Conservation (phyloP, 2,888 invertebrate genomes). For the Drosophila putrida region DNA sequence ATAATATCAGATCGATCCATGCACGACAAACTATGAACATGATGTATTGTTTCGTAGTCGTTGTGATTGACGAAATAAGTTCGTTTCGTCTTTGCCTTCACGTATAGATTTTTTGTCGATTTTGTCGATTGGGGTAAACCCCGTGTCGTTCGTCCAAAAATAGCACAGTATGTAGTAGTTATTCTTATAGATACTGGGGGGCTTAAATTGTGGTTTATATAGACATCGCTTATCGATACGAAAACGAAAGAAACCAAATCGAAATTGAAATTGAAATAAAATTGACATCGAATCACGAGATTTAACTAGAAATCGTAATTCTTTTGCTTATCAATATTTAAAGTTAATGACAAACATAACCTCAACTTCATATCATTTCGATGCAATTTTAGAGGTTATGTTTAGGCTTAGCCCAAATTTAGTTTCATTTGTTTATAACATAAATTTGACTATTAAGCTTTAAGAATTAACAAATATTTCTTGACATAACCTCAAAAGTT, state of each 20-base stretch:
- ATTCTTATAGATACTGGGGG: slow-evolving; percentile 31
- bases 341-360: not conserved
- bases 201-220: slow-evolving; percentile 29
- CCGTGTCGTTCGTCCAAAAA: slow-evolving; percentile 14
- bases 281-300: slow-evolving; percentile 26
- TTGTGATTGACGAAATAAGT: slow-evolving; percentile 47
- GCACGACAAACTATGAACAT: slow-evolving; percentile 32
- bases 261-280: too few species aligned
- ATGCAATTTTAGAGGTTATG: not conserved
- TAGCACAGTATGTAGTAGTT: slow-evolving; percentile 13
- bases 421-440: too few species aligned
- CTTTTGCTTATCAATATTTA: slow-evolving; percentile 16
- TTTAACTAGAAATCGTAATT: slow-evolving; percentile 29
- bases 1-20: slow-evolving; percentile 46
- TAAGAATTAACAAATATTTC: too few species aligned
- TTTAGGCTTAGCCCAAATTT: not conserved
- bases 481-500: not conserved
- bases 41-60: slow-evolving; percentile 43
- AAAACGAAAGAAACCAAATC: not conserved
- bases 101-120: not conserved
- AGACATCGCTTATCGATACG: slow-evolving; percentile 41
- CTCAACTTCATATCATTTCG: not conserved
- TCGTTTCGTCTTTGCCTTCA: not conserved
- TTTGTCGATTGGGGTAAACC: slow-evolving; percentile 15
- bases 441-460: too few species aligned